phyloP scores from a whole-genome alignment of 2,888 invertebrate genomes.

The Tenthredo livida region DNA sequence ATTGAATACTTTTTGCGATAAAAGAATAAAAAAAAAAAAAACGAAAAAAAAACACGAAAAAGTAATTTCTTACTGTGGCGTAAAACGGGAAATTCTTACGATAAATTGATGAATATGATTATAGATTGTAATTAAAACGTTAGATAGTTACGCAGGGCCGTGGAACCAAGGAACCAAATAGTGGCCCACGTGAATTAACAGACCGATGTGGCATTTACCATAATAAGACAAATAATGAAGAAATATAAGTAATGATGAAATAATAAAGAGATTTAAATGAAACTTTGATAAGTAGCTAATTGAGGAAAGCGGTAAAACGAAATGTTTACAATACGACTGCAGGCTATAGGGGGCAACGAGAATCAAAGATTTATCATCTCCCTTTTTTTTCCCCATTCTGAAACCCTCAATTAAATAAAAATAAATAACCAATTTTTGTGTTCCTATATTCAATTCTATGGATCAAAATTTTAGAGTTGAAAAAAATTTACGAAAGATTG shows the following conservation, averaged over 20 bases:
- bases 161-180: conserved; percentile 51
- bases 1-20: conserved; percentile 14
- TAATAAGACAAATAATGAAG: conserved; percentile 51
- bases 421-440: not conserved
- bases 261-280: not conserved
- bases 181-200: conserved; percentile 31
- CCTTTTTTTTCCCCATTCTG: not conserved
- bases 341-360: not conserved
- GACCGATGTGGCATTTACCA: conserved; percentile 52
- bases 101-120: conserved; percentile 6
- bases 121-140: conserved; percentile 26
- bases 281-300: conserved; percentile 37
- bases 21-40: not conserved
- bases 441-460: not conserved
- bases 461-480: no score
- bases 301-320: not conserved
- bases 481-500: no score
- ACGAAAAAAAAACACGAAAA: not conserved
- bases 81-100: conserved; percentile 1
- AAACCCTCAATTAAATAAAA: not conserved
- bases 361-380: not conserved
- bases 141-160: conserved; percentile 26
- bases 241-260: no score
- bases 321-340: conserved; percentile 11
- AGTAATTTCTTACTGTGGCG: not conserved